Evolutionary conservation across 1,140 invertebrate species (phyloP).

Genomic region (Zaprionus lachaisei): DNA sequence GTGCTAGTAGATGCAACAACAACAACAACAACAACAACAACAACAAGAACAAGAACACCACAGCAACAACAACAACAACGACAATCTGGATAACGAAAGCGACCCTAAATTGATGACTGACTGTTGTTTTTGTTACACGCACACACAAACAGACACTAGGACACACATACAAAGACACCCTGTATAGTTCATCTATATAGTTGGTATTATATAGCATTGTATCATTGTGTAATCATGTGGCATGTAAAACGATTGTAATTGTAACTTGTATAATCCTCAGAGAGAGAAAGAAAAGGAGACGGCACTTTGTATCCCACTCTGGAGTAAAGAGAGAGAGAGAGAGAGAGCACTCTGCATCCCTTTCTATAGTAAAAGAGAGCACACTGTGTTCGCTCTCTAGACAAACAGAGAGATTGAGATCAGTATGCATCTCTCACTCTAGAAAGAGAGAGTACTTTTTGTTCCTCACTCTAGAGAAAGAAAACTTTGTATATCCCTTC

Average conservation of each 20-base stretch:
- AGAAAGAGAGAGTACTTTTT: no score
- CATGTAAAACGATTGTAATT: slow-evolving; percentile 4
- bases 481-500: no score
- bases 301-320: neutral
- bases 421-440: no score
- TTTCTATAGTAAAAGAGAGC: no score
- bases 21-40: slow-evolving; percentile 2
- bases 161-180: neutral
- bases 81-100: slow-evolving; percentile 46
- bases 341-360: neutral
- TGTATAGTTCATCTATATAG: slow-evolving; percentile 5
- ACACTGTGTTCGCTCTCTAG: no score
- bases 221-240: slow-evolving; percentile 12
- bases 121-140: slow-evolving; percentile 21
- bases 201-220: slow-evolving; percentile 1
- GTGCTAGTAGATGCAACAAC: slow-evolving; percentile 2
- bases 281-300: neutral
- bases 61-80: slow-evolving; percentile 36
- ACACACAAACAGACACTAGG: neutral
- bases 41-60: slow-evolving; percentile 4
- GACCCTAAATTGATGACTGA: slow-evolving; percentile 6
- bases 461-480: no score
- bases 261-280: neutral
- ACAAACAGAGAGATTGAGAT: neutral
- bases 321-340: neutral